Conservation (phyloP, 92 coral and sea anemone genomes). For the Siderastrea radians region DNA sequence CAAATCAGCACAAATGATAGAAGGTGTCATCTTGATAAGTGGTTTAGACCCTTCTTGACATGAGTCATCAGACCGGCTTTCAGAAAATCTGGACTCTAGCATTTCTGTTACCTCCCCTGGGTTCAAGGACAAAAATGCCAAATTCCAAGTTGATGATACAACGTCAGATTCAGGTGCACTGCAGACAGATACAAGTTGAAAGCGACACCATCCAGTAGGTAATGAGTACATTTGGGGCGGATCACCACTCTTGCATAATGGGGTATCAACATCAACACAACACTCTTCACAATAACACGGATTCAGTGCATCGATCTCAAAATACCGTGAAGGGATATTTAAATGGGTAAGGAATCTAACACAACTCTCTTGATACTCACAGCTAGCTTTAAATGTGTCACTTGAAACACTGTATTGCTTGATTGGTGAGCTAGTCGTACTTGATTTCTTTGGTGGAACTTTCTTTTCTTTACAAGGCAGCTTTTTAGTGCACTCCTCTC, state of each 20-base stretch:
- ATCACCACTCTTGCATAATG: slow-evolving; percentile 92
- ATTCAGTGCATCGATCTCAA: slow-evolving; percentile 87
- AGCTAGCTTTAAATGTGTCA: slow-evolving; percentile 77
- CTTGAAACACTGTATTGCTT: slow-evolving; percentile 72
- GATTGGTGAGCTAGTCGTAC: slow-evolving; percentile 57
- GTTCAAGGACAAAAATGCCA: slow-evolving; percentile 91
- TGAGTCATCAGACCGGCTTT: slow-evolving; percentile 52
- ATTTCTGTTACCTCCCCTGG: slow-evolving; percentile 68
- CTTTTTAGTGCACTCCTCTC: slow-evolving; percentile 75
- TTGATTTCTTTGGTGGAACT: slow-evolving; percentile 61
- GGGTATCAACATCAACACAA: slow-evolving; percentile 96
- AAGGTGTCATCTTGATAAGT: slow-evolving; percentile 94
- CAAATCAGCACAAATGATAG: slow-evolving; percentile 97
- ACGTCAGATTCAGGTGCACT: slow-evolving; percentile 43
- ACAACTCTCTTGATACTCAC: slow-evolving; percentile 94
- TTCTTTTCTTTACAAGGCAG: slow-evolving; percentile 64
- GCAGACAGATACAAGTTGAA: slow-evolving; percentile 73
- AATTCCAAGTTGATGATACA: slow-evolving; percentile 77
- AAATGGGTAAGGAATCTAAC: slow-evolving; percentile 82
- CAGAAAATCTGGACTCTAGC: slow-evolving; percentile 66
- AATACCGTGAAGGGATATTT: slow-evolving; percentile 72
- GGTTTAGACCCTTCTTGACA: slow-evolving; percentile 77
- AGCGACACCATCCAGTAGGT: slow-evolving; percentile 98
- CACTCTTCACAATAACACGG: slow-evolving; percentile 98
- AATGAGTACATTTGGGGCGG: slow-evolving; percentile 95